Evolutionary conservation across 2,113 vertebrate species (phyloP).

Genomic region (Eudorcas thomsonii): DNA sequence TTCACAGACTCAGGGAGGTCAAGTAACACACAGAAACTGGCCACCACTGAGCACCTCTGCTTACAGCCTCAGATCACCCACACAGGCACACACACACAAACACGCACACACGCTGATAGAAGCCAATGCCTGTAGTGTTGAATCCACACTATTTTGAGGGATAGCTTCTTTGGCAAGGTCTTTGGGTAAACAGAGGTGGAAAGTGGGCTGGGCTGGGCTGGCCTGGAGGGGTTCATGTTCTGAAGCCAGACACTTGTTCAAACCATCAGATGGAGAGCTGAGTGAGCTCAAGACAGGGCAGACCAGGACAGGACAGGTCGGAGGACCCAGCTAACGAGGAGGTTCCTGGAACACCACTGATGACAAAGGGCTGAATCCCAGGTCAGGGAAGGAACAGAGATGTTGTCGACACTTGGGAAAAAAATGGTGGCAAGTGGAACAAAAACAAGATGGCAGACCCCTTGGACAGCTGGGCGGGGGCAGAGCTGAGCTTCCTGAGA

Average conservation of each 20-base stretch:
- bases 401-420: not conserved
- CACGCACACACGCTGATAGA: rapidly evolving
- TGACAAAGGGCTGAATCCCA: not conserved
- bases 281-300: not conserved
- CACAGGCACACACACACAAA: not conserved
- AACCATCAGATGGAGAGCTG: not conserved
- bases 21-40: not conserved
- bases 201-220: too few species aligned
- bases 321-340: not conserved
- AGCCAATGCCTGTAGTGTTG: not conserved
- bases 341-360: not conserved
- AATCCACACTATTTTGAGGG: not conserved
- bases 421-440: not conserved
- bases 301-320: not conserved
- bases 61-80: not conserved
- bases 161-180: not conserved
- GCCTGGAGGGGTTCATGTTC: not conserved
- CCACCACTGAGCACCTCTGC: not conserved
- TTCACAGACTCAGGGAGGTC: not conserved
- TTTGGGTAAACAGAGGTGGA: not conserved
- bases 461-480: not conserved
- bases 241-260: not conserved
- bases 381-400: not conserved
- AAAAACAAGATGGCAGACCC: not conserved
- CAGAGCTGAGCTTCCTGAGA: not conserved